phyloP scores from a whole-genome alignment of 35 echinoderm and acorn worm genomes.

The Nesometra sesokonis region DNA sequence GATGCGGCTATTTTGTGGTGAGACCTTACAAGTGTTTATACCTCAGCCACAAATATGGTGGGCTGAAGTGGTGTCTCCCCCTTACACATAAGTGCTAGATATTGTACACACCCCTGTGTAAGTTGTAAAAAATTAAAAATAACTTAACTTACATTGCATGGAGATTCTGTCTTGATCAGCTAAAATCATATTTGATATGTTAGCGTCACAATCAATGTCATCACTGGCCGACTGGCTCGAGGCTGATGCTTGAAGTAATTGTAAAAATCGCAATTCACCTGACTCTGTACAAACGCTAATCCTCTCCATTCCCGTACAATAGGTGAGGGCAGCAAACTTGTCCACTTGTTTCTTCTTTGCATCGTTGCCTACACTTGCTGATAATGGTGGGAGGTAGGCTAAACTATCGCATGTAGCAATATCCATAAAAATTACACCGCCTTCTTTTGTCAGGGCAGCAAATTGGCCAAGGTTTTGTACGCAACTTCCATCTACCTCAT shows the following conservation, averaged over 20 bases:
- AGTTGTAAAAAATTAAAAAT: no score
- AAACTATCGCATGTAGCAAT: background rate
- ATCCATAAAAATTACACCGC: constrained; percentile 2
- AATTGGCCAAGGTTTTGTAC: constrained; percentile 1
- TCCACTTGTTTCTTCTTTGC: constrained; percentile 3
- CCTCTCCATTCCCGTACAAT: constrained; percentile 69
- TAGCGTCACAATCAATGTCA: background rate
- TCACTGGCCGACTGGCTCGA: background rate
- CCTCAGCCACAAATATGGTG: no score
- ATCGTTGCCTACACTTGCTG: background rate
- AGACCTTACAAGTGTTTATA: no score
- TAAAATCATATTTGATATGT: background rate
- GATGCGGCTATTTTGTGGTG: no score
- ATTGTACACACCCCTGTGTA: no score
- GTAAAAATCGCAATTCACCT: constrained; percentile 44
- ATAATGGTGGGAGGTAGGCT: background rate
- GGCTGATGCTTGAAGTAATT: constrained; percentile 16
- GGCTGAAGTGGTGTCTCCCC: no score
- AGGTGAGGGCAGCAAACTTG: constrained; percentile 39
- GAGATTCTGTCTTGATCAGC: background rate
- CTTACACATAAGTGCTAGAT: no score
- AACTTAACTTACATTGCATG: background rate
- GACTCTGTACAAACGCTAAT: constrained; percentile 40
- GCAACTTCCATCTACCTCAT: background rate
- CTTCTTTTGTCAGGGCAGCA: background rate